These are phyloP conservation scores for Acleris cristana DNA, from an alignment of 2,888 invertebrate genomes.

Conservation along the genomic window DNA sequence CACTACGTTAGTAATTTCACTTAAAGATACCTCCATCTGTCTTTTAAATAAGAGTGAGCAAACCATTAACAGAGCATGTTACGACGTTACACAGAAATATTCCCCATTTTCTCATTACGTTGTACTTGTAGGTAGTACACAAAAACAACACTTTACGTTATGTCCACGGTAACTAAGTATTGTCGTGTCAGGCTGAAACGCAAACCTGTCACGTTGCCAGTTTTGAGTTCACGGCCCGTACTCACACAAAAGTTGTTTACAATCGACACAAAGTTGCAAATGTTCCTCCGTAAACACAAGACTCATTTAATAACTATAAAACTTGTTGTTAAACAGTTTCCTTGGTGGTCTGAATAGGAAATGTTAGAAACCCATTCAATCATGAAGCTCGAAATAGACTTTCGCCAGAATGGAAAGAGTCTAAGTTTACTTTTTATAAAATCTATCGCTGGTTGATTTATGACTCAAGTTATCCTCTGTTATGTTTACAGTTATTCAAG, in stretches of 20 bases:
- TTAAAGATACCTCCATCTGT: not conserved
- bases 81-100: conserved; percentile 6
- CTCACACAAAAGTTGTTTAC: conserved; percentile 36
- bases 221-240: conserved; percentile 25
- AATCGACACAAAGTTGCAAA: conserved; percentile 39
- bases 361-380: conserved; percentile 30
- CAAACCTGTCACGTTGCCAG: conserved; percentile 33
- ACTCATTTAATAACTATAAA: conserved; percentile 23
- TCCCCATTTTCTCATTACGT: not conserved
- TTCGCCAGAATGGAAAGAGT: conserved; percentile 26
- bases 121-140: conserved; percentile 1
- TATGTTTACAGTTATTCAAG: conserved; percentile 22
- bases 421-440: conserved; percentile 31
- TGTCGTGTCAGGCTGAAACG: conserved; percentile 8
- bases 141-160: conserved; percentile 13
- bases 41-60: not conserved
- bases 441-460: conserved; percentile 29
- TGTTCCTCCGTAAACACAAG: conserved; percentile 31
- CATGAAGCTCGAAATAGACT: conserved; percentile 33
- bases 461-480: conserved; percentile 26
- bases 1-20: no score
- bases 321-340: conserved; percentile 3
- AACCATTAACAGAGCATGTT: conserved; percentile 1
- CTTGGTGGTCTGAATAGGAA: conserved; percentile 10
- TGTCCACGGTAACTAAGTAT: conserved; percentile 15